These are phyloP conservation scores for Subacronicta megacephala DNA, from an alignment of 2,888 invertebrate species.

Conservation along the genomic window DNA sequence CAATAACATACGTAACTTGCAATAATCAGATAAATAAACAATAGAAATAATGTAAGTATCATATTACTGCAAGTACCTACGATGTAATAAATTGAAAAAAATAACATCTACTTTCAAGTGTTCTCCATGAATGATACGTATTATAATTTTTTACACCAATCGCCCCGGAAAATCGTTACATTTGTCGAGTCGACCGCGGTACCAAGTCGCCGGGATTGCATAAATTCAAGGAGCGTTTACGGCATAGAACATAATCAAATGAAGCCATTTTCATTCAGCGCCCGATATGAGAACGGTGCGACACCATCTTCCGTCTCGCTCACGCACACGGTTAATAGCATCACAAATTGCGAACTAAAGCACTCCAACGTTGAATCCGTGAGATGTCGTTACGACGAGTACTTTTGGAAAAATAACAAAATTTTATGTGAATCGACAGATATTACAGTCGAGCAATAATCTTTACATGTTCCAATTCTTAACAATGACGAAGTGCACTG, in stretches of 20 bases:
- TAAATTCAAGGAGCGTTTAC: slow-evolving; percentile 84
- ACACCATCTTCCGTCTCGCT: slow-evolving; percentile 71
- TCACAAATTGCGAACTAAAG: slow-evolving; percentile 83
- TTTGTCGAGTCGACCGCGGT: slow-evolving; percentile 66
- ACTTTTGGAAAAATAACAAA: slow-evolving; percentile 82
- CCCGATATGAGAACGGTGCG: slow-evolving; percentile 71
- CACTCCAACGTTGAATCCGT: slow-evolving; percentile 72
- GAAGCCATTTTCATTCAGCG: slow-evolving; percentile 87
- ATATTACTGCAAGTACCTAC: background rate
- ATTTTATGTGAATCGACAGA: slow-evolving; percentile 77
- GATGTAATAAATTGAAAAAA: slow-evolving; percentile 2
- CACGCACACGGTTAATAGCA: slow-evolving; percentile 81
- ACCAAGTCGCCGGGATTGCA: slow-evolving; percentile 76
- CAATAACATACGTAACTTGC: no score
- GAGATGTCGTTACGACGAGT: slow-evolving; percentile 71
- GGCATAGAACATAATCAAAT: slow-evolving; percentile 84
- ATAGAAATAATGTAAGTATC: no score
- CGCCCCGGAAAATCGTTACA: slow-evolving; percentile 60
- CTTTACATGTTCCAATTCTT: slow-evolving; percentile 64
- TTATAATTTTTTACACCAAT: slow-evolving; percentile 48
- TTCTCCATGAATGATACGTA: slow-evolving; percentile 24
- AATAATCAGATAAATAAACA: no score
- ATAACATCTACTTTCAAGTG: slow-evolving; percentile 16
- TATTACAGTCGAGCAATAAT: slow-evolving; percentile 70
- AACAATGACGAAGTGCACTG: slow-evolving; percentile 55